phyloP scores from a whole-genome alignment of 1,140 invertebrate species.

The Drosophila triauraria region DNA sequence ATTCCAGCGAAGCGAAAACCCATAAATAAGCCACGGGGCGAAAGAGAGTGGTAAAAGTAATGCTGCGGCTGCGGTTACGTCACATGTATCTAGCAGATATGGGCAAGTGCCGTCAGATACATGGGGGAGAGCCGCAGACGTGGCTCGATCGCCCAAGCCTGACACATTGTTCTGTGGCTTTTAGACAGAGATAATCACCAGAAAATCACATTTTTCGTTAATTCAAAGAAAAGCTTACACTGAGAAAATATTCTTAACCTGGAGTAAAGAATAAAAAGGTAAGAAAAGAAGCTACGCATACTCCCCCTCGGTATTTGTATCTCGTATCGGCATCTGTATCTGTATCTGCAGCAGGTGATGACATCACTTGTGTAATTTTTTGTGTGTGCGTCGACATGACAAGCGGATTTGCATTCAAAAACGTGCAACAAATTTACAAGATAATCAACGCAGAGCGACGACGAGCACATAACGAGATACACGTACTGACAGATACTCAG shows the following conservation, averaged over 20 bases:
- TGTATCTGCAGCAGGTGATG: slow-evolving; percentile 49
- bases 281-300: no score
- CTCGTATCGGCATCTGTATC: background rate
- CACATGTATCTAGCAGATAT: slow-evolving; percentile 57
- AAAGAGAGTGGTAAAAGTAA: slow-evolving; percentile 51
- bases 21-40: slow-evolving; percentile 47
- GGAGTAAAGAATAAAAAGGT: no score
- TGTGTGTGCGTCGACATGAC: slow-evolving; percentile 47
- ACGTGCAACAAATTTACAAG: slow-evolving; percentile 70
- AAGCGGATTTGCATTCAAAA: slow-evolving; percentile 63
- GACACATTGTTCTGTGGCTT: slow-evolving; percentile 9
- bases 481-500: slow-evolving; percentile 30
- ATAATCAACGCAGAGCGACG: slow-evolving; percentile 50
- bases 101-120: slow-evolving; percentile 7
- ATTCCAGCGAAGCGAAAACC: slow-evolving; percentile 61
- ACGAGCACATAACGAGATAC: slow-evolving; percentile 36
- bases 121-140: background rate
- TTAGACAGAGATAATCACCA: no score
- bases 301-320: no score
- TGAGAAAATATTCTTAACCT: no score
- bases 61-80: slow-evolving; percentile 38
- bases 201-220: no score
- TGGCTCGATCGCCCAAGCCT: slow-evolving; percentile 26
- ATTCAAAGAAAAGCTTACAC: background rate
- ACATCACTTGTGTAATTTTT: slow-evolving; percentile 63